These are phyloP conservation scores for Palythoa heliodiscus DNA, from an alignment of 92 coral and sea anemone species.

Conservation along the genomic window DNA sequence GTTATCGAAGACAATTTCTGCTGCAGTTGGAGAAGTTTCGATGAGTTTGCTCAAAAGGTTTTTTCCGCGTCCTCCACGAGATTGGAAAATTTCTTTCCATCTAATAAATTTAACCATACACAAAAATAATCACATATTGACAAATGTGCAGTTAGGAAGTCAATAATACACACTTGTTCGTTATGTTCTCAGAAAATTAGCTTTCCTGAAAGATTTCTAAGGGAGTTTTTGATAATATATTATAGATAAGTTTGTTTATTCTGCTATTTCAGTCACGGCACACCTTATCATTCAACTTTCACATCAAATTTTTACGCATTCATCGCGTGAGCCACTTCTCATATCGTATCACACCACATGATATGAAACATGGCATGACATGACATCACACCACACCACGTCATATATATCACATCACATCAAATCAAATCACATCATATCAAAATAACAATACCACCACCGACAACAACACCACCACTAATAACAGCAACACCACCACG, in stretches of 20 bases:
- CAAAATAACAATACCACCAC: not conserved
- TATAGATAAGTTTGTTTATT: no score
- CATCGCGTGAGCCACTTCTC: not conserved
- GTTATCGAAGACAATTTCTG: conserved; percentile 72
- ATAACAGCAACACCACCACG: no score
- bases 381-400: not conserved
- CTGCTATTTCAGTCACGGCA: no score
- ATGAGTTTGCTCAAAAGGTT: conserved; percentile 75
- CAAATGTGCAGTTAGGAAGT: no score
- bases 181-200: no score
- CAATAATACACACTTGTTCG: no score
- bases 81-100: conserved; percentile 40
- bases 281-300: no score
- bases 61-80: conserved; percentile 24
- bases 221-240: no score
- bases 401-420: not conserved
- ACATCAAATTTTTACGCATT: no score
- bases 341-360: not conserved
- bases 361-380: not conserved
- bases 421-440: not conserved
- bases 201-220: no score
- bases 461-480: no score
- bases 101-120: not conserved
- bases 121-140: not conserved
- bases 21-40: conserved; percentile 78